Base-by-base conservation (phyloP, 2,888 invertebrate genomes). In the Parapristionchus giblindavisi region DNA sequence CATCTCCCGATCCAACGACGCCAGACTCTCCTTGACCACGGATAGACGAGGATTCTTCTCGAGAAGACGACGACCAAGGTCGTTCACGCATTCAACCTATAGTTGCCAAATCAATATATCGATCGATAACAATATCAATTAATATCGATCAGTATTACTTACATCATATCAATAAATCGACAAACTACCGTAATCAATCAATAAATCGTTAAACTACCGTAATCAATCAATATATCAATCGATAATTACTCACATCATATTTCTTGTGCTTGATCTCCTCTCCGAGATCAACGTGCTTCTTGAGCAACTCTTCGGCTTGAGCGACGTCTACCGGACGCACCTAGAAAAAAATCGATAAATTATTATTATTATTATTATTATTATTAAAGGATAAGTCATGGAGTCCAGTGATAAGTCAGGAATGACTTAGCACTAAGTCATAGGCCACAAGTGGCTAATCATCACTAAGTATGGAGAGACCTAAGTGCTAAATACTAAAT, bases 211-310 rank as follows among this genome's bases (percentile, higher is more conserved):
- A 34, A 29, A 5, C 14, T 63, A 63, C 40, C 40, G 38, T 63
- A 63, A n/a, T n/a, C n/a, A n/a, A n/a, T n/a, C n/a, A n/a, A n/a
- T n/a, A n/a, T n/a, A n/a, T n/a, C n/a, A n/a, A n/a, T n/a, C n/a
- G n/a, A n/a, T 24, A 8, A 17, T 11, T 24, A 11, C 58, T 27
- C n/a, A 58, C 80, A 66, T 80, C 81, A 68, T 85, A 86, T 54
- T 84, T 83, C 75, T 87, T 84, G 34, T 83, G 83, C 58, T 82
- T 80, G 40, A 87, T 86, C 56, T 84, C 97, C 81, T 96, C 94
- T 0, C 92, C 92, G 0, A 97, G 90, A 83, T 98, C 98, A 78
- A 93, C 92, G 89, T 98, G 96, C 79, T 94, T 93, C 87, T 98
- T 96, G 75, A 94, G 90, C 48, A 96, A 90, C 63, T 92, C 92